phyloP scores from a whole-genome alignment of 2,888 invertebrate genomes.

The Ommatoiulus sabulosus region DNA sequence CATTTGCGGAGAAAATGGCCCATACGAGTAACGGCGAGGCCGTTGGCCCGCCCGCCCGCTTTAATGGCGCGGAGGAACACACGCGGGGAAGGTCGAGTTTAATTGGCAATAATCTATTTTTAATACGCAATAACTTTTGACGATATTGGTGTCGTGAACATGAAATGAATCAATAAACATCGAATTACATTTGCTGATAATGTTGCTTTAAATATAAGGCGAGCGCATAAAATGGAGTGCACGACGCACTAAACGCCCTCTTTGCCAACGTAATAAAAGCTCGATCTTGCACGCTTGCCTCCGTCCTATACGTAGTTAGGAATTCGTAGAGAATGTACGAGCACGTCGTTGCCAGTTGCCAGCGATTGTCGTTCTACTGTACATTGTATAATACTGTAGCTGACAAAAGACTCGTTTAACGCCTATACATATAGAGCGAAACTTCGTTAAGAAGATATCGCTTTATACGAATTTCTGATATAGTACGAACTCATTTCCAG shows the following conservation, averaged over 20 bases:
- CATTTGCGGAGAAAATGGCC: slow-evolving; percentile 55
- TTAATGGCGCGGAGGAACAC: background rate
- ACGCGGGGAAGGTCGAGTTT: slow-evolving; percentile 47
- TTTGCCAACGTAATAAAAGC: background rate
- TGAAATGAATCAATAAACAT: slow-evolving; percentile 55
- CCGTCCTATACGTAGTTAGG: slow-evolving; percentile 1
- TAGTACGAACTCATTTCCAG: no score
- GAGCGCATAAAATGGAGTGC: slow-evolving; percentile 11
- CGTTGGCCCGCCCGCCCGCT: slow-evolving; percentile 20
- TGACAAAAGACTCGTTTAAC: no score
- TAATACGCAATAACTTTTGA: slow-evolving; percentile 57
- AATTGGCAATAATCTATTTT: slow-evolving; percentile 57
- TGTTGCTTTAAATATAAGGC: slow-evolving; percentile 51
- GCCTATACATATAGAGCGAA: no score
- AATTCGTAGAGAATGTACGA: background rate
- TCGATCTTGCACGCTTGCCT: background rate
- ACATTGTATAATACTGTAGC: no score
- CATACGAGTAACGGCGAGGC: slow-evolving; percentile 42
- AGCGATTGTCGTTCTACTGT: no score
- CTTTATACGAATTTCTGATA: no score
- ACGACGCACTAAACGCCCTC: slow-evolving; percentile 6
- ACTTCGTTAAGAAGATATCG: no score
- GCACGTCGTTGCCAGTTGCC: background rate
- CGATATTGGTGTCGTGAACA: slow-evolving; percentile 55
- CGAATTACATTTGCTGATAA: slow-evolving; percentile 55